phyloP scores from a whole-genome alignment of 2,888 invertebrate genomes.

The Timandra comae region DNA sequence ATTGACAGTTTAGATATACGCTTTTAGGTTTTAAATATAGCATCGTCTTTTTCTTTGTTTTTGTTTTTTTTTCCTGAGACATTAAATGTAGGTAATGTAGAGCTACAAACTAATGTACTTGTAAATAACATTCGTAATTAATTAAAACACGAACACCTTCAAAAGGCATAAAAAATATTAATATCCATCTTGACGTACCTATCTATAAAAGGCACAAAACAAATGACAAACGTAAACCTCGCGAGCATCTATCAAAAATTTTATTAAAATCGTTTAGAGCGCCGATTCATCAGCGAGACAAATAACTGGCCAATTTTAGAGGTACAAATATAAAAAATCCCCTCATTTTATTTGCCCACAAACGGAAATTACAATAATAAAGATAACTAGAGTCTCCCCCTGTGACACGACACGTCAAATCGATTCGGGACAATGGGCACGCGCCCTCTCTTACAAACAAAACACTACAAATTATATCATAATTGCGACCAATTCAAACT shows the following conservation, averaged over 20 bases:
- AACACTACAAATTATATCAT: slow-evolving; percentile 36
- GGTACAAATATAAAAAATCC: slow-evolving; percentile 1
- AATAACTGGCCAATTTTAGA: neutral
- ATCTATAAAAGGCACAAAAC: too few relatives aligned
- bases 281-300: neutral
- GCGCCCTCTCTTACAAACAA: slow-evolving; percentile 28
- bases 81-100: too few relatives aligned
- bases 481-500: slow-evolving; percentile 38
- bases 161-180: too few relatives aligned
- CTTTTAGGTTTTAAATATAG: too few relatives aligned
- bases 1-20: too few relatives aligned
- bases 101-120: too few relatives aligned
- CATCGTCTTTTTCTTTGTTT: too few relatives aligned
- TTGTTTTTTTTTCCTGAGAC: too few relatives aligned
- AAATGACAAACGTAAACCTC: too few relatives aligned
- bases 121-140: too few relatives aligned
- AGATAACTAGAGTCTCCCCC: slow-evolving; percentile 15
- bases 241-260: neutral
- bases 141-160: too few relatives aligned
- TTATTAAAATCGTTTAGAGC: neutral
- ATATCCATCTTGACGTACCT: too few relatives aligned
- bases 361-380: slow-evolving; percentile 13
- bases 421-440: slow-evolving; percentile 34
- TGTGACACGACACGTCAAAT: slow-evolving; percentile 21
- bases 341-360: slow-evolving; percentile 5